These are phyloP conservation scores for Perizoma affinitatum DNA, from an alignment of 2,888 invertebrate species.

Conservation along the genomic window DNA sequence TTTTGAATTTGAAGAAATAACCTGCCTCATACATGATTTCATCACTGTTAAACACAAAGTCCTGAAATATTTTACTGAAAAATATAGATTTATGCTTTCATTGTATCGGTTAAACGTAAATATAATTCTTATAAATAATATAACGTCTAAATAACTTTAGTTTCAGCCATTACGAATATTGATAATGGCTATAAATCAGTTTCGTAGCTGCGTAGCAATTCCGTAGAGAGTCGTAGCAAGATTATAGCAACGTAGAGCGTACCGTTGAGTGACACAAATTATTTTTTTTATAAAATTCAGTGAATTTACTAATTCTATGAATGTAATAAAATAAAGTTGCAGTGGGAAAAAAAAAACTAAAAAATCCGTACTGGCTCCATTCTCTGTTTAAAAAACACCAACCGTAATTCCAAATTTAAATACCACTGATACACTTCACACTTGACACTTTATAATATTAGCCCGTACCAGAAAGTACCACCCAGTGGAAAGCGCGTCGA, in stretches of 20 bases:
- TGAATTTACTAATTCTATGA: conserved; percentile 9
- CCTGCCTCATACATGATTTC: no score
- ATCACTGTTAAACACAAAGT: no score
- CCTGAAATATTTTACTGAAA: no score
- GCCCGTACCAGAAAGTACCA: conserved; percentile 64
- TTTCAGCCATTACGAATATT: conserved; percentile 23
- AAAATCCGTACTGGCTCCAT: conserved; percentile 72
- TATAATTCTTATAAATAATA: conserved; percentile 28
- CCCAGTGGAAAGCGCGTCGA: conserved; percentile 59
- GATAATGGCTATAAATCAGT: conserved; percentile 28
- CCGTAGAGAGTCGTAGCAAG: conserved; percentile 52
- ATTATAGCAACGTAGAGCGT: conserved; percentile 34
- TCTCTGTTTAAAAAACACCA: conserved; percentile 60
- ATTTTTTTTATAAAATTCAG: conserved; percentile 26
- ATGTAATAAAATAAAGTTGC: conserved; percentile 2
- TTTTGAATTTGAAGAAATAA: no score
- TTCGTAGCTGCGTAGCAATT: conserved; percentile 52
- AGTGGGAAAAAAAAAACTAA: conserved; percentile 44
- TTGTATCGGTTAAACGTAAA: conserved; percentile 10
- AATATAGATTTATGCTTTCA: conserved; percentile 15
- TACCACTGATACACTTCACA: conserved; percentile 74
- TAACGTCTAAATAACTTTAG: conserved; percentile 32
- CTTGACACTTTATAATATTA: conserved; percentile 57
- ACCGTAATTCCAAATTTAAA: conserved; percentile 61
- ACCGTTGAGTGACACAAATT: conserved; percentile 43